Evolutionary conservation across 2,888 invertebrate species (phyloP).

Genomic region (Alitta virens): DNA sequence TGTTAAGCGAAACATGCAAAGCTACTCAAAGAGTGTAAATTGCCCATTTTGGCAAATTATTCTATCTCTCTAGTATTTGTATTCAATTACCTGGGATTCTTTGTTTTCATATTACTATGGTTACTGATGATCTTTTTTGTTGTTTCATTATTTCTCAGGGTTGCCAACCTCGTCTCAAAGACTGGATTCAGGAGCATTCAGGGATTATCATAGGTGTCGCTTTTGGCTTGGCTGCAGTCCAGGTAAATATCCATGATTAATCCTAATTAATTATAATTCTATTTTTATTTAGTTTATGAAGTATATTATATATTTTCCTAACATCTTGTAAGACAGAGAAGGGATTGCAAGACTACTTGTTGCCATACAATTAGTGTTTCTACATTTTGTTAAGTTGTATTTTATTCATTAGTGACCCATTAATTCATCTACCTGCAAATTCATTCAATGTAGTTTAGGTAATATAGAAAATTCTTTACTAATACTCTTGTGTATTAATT

Average conservation of each 20-base stretch:
- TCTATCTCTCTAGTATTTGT: too few species aligned
- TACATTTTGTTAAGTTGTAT: not conserved
- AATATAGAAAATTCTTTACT: too few species aligned
- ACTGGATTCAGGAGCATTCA: constrained; percentile 59
- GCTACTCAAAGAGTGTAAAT: too few species aligned
- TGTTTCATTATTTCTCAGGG: constrained; percentile 58
- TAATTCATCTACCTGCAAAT: not conserved
- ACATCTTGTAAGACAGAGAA: too few species aligned
- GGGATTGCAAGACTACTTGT: not conserved
- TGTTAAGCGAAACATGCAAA: too few species aligned
- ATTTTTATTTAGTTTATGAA: not conserved
- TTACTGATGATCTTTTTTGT: too few species aligned
- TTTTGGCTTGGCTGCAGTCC: constrained; percentile 54
- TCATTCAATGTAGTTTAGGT: too few species aligned
- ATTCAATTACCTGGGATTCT: too few species aligned
- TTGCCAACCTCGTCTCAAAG: constrained; percentile 57
- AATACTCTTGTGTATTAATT: too few species aligned
- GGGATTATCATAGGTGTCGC: constrained; percentile 58
- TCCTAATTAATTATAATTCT: not conserved
- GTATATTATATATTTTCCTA: too few species aligned
- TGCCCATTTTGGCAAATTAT: too few species aligned
- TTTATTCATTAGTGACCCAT: not conserved
- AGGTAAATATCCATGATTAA: constrained; percentile 41
- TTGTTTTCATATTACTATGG: too few species aligned
- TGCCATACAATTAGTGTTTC: not conserved